Evolutionary conservation across 2,113 vertebrate genomes (phyloP).

Genomic region (Alligator sinensis): DNA sequence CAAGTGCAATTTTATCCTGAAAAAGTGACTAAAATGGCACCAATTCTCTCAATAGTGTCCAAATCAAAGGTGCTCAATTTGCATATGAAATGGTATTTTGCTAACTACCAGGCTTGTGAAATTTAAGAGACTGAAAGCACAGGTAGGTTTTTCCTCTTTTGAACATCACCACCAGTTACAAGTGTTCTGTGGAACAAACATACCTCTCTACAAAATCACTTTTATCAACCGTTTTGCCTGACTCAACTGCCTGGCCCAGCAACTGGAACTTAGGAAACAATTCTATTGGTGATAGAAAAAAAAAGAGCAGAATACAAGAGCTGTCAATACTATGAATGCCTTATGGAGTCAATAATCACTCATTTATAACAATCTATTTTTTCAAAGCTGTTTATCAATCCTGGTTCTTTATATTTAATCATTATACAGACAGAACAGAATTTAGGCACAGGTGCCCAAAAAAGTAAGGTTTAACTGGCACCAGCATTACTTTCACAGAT

Average conservation of each 20-base stretch:
- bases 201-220: background rate
- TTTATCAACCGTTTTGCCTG: background rate
- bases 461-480: background rate
- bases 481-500: conserved; percentile 23
- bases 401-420: conserved; percentile 3
- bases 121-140: background rate
- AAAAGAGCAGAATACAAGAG: background rate
- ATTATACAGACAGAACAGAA: conserved; percentile 54
- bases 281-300: background rate
- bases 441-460: background rate
- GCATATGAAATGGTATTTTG: background rate
- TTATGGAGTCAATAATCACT: conserved; percentile 35
- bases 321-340: conserved; percentile 45
- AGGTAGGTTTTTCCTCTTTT: conserved; percentile 7
- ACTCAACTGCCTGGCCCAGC: background rate
- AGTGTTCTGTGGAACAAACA: background rate
- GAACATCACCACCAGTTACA: background rate
- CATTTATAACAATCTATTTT: conserved; percentile 20
- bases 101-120: too few species aligned
- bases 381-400: conserved; percentile 28
- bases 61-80: background rate
- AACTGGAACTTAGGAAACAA: background rate
- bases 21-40: background rate
- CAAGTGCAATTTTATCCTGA: background rate
- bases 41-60: background rate